A percentile compares a stretch with the other conserved stretches of the same genome.
Evolutionary conservation across 2,797 vertebrate species (phyloP).

Genomic region (Geotrypetes seraphini): DNA sequence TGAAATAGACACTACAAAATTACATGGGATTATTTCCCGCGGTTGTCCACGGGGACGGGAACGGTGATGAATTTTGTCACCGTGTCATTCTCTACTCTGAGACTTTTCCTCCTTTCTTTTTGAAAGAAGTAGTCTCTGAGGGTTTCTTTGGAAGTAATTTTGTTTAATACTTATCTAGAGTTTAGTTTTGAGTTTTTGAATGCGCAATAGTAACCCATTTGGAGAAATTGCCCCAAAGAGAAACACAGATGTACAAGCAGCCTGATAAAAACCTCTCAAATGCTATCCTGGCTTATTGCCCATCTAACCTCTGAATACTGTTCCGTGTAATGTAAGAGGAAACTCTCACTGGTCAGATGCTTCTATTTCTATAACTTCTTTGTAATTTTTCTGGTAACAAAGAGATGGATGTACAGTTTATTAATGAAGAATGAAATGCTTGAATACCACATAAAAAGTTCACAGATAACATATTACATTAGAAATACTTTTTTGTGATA

Average conservation of each 20-base stretch:
- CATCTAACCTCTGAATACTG: slow-evolving; percentile 25
- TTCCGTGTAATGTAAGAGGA: slow-evolving; percentile 32
- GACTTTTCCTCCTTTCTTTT: too few relatives aligned
- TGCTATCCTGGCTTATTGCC: slow-evolving; percentile 40
- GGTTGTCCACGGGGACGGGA: too few relatives aligned
- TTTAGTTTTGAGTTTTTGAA: too few relatives aligned
- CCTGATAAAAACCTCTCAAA: slow-evolving; percentile 33
- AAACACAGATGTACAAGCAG: slow-evolving; percentile 20
- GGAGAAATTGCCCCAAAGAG: too few relatives aligned
- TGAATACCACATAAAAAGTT: fast-evolving
- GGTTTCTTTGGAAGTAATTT: too few relatives aligned
- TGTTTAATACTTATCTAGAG: too few relatives aligned
- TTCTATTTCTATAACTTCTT: slow-evolving; percentile 21
- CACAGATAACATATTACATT: not conserved
- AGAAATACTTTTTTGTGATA: not conserved
- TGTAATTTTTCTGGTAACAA: slow-evolving; percentile 25
- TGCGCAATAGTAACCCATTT: too few relatives aligned
- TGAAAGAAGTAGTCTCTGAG: too few relatives aligned
- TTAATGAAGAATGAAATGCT: slow-evolving; percentile 3
- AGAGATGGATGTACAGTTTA: not conserved
- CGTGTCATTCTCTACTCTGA: too few relatives aligned
- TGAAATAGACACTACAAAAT: too few relatives aligned
- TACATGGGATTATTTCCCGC: too few relatives aligned
- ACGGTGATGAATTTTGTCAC: too few relatives aligned
- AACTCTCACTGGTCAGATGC: slow-evolving; percentile 22